These are phyloP conservation scores for Drosophila nigritarsus DNA, from an alignment of 2,888 invertebrate genomes.

Conservation along the genomic window DNA sequence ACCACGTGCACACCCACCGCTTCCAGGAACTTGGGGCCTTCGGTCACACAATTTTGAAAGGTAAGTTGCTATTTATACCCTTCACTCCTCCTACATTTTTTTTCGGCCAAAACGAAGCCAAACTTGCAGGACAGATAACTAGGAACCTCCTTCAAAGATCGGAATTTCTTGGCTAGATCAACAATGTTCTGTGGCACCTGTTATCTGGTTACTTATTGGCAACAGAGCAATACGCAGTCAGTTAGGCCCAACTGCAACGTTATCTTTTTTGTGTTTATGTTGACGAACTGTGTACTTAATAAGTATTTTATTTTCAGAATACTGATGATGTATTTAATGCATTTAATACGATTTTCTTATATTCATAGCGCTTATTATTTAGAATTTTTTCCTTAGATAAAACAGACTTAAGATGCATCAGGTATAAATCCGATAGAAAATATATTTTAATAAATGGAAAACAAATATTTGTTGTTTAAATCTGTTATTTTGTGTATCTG, in stretches of 20 bases:
- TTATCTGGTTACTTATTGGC: background rate
- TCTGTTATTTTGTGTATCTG: too few relatives aligned
- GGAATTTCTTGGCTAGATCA: background rate
- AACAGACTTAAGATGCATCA: background rate
- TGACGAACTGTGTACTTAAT: background rate
- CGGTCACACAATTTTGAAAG: too few relatives aligned
- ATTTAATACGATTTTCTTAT: too few relatives aligned
- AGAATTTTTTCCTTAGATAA: background rate
- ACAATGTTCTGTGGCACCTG: background rate
- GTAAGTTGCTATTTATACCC: too few relatives aligned
- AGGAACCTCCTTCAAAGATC: background rate
- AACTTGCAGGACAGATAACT: background rate
- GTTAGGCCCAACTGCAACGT: background rate
- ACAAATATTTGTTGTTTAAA: too few relatives aligned
- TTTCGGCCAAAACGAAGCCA: background rate
- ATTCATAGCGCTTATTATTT: too few relatives aligned
- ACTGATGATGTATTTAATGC: background rate
- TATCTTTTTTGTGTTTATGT: too few relatives aligned
- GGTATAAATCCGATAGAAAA: background rate
- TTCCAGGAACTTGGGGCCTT: too few relatives aligned
- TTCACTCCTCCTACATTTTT: background rate
- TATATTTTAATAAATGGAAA: background rate
- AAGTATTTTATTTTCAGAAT: background rate
- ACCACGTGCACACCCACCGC: too few relatives aligned
- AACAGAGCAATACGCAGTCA: background rate